Evolutionary conservation across 2,888 invertebrate genomes (phyloP).

Genomic region (Spodoptera picta): DNA sequence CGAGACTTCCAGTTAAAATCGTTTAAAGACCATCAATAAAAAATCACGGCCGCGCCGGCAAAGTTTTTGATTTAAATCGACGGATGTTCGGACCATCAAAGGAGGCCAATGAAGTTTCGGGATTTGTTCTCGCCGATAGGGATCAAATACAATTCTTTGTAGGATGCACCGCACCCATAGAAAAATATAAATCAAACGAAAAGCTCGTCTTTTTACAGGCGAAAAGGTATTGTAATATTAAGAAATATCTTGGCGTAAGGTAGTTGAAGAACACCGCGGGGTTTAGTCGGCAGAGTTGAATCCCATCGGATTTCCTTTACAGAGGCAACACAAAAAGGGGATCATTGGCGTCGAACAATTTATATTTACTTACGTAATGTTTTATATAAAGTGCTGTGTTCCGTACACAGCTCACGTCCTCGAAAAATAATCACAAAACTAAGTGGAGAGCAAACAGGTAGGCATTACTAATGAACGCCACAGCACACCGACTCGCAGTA

Average conservation of each 20-base stretch:
- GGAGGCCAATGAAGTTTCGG: constrained; percentile 21
- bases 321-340: too few species aligned
- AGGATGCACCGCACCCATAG: constrained; percentile 25
- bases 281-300: too few species aligned
- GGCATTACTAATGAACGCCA: constrained; percentile 7
- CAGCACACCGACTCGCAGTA: constrained; percentile 27
- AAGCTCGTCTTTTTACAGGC: constrained; percentile 30
- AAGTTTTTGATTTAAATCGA: constrained; percentile 59
- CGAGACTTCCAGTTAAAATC: constrained; percentile 48
- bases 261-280: neutral
- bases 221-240: constrained; percentile 19
- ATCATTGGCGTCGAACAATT: too few species aligned
- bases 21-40: constrained; percentile 56
- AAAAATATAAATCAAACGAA: constrained; percentile 46
- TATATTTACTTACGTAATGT: too few species aligned
- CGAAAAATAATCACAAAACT: neutral
- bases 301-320: too few species aligned
- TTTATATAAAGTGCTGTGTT: too few species aligned
- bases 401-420: too few species aligned
- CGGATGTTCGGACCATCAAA: constrained; percentile 42
- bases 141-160: constrained; percentile 34
- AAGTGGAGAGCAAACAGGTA: neutral
- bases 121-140: constrained; percentile 20
- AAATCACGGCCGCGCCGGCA: constrained; percentile 35
- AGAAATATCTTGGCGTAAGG: constrained; percentile 7